A percentile compares a stretch with the other conserved stretches of the same genome.
Conservation (phyloP, 2,888 invertebrate genomes). For the Bhutanitis thaidina region DNA sequence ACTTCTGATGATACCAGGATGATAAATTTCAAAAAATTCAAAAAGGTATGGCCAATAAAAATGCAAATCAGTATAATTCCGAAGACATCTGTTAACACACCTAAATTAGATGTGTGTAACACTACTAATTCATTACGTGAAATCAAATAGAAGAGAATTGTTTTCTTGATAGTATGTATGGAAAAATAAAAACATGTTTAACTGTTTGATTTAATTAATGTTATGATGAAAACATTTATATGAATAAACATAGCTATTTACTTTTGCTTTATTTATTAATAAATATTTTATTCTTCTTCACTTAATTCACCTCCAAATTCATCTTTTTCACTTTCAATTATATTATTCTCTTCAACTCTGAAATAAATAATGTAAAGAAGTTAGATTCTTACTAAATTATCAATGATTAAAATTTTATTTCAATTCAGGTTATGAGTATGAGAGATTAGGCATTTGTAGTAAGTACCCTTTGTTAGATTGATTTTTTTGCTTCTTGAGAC, state of each 20-base stretch:
- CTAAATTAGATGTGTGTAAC: background rate
- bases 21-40: constrained; percentile 69
- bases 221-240: background rate
- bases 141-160: background rate
- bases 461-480: constrained; percentile 27
- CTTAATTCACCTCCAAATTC: constrained; percentile 22
- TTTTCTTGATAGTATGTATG: no score
- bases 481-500: constrained; percentile 38
- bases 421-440: no score
- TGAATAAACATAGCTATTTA: background rate
- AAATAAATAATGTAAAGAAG: constrained; percentile 16
- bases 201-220: background rate
- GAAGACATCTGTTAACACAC: constrained; percentile 17
- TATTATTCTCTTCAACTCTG: constrained; percentile 29
- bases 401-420: no score
- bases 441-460: no score
- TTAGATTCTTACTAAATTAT: no score
- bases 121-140: background rate
- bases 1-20: constrained; percentile 33
- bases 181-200: background rate
- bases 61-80: constrained; percentile 50
- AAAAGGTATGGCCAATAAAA: constrained; percentile 69
- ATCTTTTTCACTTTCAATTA: constrained; percentile 21
- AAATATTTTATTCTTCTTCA: constrained; percentile 24
- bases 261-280: no score